These are phyloP conservation scores for Phrynocephalus vlangalii DNA, from an alignment of 2,797 vertebrate species.

Conservation along the genomic window DNA sequence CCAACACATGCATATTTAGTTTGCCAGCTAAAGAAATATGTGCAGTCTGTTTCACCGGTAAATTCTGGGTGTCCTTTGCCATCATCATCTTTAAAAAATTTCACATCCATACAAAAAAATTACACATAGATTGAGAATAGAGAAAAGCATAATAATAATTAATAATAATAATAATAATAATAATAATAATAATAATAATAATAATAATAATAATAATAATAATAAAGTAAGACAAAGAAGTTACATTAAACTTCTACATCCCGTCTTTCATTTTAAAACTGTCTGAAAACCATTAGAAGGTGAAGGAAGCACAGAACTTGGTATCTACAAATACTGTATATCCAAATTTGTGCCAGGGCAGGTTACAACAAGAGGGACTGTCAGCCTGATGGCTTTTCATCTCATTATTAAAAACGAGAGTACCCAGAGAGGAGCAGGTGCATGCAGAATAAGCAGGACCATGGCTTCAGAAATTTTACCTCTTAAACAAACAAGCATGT, in stretches of 20 bases:
- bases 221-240: no score
- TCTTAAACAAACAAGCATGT: background rate
- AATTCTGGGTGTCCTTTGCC: conserved; percentile 88
- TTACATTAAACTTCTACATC: background rate
- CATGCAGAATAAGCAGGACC: background rate
- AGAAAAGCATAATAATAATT: background rate
- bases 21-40: conserved; percentile 94
- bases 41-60: conserved; percentile 90
- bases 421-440: background rate
- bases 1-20: conserved; percentile 89
- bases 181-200: no score
- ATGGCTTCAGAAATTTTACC: background rate
- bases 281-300: background rate
- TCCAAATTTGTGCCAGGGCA: background rate
- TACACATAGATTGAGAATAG: background rate
- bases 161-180: no score
- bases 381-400: no score
- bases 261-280: background rate
- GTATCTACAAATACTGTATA: background rate
- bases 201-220: no score
- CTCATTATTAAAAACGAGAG: background rate
- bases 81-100: conserved; percentile 74
- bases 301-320: background rate
- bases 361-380: background rate
- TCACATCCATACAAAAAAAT: conserved; percentile 15